Evolutionary conservation across 2,888 invertebrate genomes (phyloP).

Genomic region (Philopedon plagiatum): DNA sequence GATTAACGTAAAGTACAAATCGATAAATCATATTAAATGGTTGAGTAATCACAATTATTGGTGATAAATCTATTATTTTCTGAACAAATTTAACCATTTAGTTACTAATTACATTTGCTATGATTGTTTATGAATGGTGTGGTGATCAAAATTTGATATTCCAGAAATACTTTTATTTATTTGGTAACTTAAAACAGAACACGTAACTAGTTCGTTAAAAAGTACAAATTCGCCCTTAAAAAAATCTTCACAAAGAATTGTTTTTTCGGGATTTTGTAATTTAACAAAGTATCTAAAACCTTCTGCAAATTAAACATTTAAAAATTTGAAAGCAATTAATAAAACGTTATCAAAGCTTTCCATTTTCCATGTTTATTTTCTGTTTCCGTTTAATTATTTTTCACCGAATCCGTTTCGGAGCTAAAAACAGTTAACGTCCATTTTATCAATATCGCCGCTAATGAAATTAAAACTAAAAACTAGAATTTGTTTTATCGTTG

Average conservation of each 20-base stretch:
- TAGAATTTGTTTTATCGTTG: background rate
- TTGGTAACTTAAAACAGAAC: too few relatives aligned
- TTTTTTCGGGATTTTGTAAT: background rate
- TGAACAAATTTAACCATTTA: too few relatives aligned
- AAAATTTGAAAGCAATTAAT: background rate
- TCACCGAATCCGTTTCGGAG: background rate
- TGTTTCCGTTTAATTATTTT: background rate
- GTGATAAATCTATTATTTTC: too few relatives aligned
- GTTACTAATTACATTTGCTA: too few relatives aligned
- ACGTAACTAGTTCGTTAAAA: too few relatives aligned
- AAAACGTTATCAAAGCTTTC: background rate
- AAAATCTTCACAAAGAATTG: background rate
- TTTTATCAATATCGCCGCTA: conserved; percentile 1
- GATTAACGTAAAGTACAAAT: too few relatives aligned
- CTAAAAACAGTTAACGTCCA: background rate
- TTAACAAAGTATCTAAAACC: background rate
- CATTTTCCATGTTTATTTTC: background rate
- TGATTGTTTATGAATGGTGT: too few relatives aligned
- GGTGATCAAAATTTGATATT: too few relatives aligned
- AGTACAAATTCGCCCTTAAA: too few relatives aligned
- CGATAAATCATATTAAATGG: too few relatives aligned
- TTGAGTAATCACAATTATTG: too few relatives aligned
- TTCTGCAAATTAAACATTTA: background rate
- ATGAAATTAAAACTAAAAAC: conserved; percentile 4
- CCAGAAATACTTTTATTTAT: too few relatives aligned